These are phyloP conservation scores for Drosophila ananassae DNA, from an alignment of 1,140 invertebrate species.

Conservation along the genomic window DNA sequence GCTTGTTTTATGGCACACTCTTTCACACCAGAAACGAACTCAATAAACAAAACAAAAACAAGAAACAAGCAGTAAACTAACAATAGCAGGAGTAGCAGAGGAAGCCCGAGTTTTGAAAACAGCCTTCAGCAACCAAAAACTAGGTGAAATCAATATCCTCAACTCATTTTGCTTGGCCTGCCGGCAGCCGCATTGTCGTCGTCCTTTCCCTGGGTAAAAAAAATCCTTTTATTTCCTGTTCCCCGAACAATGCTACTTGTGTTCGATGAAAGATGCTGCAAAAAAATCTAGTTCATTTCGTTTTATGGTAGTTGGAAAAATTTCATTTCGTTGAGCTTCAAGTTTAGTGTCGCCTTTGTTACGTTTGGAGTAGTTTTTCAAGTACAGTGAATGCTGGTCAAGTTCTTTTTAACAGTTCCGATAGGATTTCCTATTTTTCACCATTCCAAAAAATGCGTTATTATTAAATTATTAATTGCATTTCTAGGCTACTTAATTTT, in stretches of 20 bases:
- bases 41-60: slow-evolving; percentile 26
- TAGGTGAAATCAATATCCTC: slow-evolving; percentile 78
- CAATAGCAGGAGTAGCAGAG: slow-evolving; percentile 3
- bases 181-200: slow-evolving; percentile 53
- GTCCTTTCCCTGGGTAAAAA: slow-evolving; percentile 5
- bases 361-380: slow-evolving; percentile 9
- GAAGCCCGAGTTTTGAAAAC: slow-evolving; percentile 25
- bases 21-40: slow-evolving; percentile 31
- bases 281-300: slow-evolving; percentile 63
- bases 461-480: no score
- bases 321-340: slow-evolving; percentile 56
- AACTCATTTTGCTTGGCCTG: slow-evolving; percentile 59
- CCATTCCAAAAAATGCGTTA: no score
- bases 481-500: not conserved
- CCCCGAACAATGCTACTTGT: slow-evolving; percentile 47
- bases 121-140: slow-evolving; percentile 50
- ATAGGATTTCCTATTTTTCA: not conserved
- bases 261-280: slow-evolving; percentile 46
- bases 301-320: slow-evolving; percentile 59
- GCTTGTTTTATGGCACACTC: slow-evolving; percentile 43
- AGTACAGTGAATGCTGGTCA: slow-evolving; percentile 15
- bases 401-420: not conserved
- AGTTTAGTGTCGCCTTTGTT: slow-evolving; percentile 57
- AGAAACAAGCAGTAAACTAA: slow-evolving; percentile 15
- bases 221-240: slow-evolving; percentile 45